Evolutionary conservation across 2,888 invertebrate species (phyloP).

Genomic region (Lucinisca nassula): DNA sequence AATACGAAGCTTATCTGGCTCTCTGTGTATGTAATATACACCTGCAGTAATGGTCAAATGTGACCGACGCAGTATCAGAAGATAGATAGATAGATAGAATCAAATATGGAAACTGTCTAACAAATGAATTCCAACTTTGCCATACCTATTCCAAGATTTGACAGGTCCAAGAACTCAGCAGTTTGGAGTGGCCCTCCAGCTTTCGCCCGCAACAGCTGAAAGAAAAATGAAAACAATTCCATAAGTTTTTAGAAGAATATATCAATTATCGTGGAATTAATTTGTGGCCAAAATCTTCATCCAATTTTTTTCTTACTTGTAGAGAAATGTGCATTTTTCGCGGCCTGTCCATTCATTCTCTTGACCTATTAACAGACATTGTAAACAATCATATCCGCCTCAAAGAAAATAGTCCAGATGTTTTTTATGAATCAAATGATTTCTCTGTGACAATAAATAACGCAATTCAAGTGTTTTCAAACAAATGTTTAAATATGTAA

Average conservation of each 20-base stretch:
- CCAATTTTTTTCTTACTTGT: constrained; percentile 43
- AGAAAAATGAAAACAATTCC: constrained; percentile 17
- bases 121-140: no score
- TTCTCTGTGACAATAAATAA: no score
- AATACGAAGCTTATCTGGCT: no score
- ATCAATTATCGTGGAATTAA: neutral
- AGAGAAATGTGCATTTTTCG: constrained; percentile 59
- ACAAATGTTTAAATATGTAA: no score
- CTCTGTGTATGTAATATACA: no score
- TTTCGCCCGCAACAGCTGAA: constrained; percentile 78
- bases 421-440: no score
- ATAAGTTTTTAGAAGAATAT: neutral
- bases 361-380: constrained; percentile 41
- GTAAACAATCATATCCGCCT: constrained; percentile 58
- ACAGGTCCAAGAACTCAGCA: constrained; percentile 80
- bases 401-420: constrained; percentile 20
- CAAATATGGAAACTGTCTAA: no score
- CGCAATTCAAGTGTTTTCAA: no score
- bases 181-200: constrained; percentile 76
- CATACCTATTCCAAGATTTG: constrained; percentile 81
- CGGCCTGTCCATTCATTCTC: neutral
- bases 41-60: no score
- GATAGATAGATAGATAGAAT: no score
- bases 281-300: neutral
- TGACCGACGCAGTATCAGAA: no score